A percentile compares a stretch with the other conserved stretches of the same genome.
Conservation (phyloP, 2,888 invertebrate genomes). For the Plebejus melissa region DNA sequence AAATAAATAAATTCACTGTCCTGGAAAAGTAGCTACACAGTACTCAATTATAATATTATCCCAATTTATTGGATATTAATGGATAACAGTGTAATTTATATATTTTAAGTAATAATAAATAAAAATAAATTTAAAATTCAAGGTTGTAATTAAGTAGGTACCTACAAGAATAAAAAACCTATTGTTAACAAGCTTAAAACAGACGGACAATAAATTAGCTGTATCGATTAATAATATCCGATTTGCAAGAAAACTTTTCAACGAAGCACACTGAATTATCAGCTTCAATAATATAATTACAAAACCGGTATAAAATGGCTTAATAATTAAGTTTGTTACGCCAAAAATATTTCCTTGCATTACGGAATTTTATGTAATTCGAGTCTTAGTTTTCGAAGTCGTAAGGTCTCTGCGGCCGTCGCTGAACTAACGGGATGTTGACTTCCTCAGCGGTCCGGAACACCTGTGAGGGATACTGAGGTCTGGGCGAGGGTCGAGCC, state of each 20-base stretch:
- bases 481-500: slow-evolving; percentile 35
- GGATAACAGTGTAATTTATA: not conserved
- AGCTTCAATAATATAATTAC: not conserved
- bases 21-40: slow-evolving; percentile 28
- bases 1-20: slow-evolving; percentile 61
- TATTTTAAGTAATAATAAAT: not conserved
- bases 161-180: slow-evolving; percentile 6
- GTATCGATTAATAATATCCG: slow-evolving; percentile 3
- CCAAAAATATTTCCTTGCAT: not conserved
- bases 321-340: not conserved
- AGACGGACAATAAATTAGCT: slow-evolving; percentile 24
- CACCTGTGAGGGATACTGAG: slow-evolving; percentile 78
- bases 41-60: not conserved
- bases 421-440: slow-evolving; percentile 90
- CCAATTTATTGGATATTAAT: not conserved
- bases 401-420: slow-evolving; percentile 81
- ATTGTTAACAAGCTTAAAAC: slow-evolving; percentile 27
- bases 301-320: not conserved
- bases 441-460: slow-evolving; percentile 92
- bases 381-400: slow-evolving; percentile 63
- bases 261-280: not conserved
- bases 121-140: not conserved
- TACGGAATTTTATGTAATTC: not conserved
- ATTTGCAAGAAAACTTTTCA: not conserved
- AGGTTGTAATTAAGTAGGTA: not conserved